A percentile compares a stretch with the other conserved stretches of the same genome.
Conservation (phyloP, 2,888 invertebrate species). For the Cenopis cana region DNA sequence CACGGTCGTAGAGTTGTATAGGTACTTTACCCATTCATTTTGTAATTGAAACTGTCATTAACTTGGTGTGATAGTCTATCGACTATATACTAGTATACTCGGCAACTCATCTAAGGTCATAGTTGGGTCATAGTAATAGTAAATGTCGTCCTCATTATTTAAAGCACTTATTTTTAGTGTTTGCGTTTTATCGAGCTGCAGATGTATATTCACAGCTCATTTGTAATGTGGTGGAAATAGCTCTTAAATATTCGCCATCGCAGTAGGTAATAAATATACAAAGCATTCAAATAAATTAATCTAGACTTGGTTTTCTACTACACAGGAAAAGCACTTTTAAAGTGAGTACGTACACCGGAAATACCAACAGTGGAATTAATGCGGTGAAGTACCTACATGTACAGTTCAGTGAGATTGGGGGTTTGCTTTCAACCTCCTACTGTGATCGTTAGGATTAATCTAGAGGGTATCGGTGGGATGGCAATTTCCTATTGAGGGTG, state of each 20-base stretch:
- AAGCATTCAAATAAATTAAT: not conserved
- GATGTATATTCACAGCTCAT: not conserved
- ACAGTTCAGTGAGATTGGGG: slow-evolving; percentile 16
- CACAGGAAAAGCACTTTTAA: not conserved
- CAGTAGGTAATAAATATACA: not conserved
- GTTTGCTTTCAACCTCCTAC: slow-evolving; percentile 8
- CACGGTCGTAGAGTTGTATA: no score
- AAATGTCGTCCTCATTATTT: not conserved
- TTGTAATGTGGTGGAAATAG: not conserved
- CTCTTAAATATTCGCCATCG: not conserved
- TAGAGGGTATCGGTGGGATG: slow-evolving; percentile 11
- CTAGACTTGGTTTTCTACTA: not conserved
- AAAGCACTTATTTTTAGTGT: not conserved
- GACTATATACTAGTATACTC: not conserved
- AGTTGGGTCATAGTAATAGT: slow-evolving; percentile 1
- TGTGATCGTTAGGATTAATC: slow-evolving; percentile 31
- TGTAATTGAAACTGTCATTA: no score
- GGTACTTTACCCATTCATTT: no score
- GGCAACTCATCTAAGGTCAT: not conserved
- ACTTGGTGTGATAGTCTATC: no score
- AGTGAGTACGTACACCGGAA: not conserved
- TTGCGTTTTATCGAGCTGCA: not conserved
- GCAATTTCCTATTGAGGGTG: slow-evolving; percentile 21
- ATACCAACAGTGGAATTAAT: slow-evolving; percentile 2
- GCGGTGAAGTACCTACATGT: slow-evolving; percentile 9